Base-by-base conservation (phyloP, 2,797 vertebrate species). In the Manis javanica region DNA sequence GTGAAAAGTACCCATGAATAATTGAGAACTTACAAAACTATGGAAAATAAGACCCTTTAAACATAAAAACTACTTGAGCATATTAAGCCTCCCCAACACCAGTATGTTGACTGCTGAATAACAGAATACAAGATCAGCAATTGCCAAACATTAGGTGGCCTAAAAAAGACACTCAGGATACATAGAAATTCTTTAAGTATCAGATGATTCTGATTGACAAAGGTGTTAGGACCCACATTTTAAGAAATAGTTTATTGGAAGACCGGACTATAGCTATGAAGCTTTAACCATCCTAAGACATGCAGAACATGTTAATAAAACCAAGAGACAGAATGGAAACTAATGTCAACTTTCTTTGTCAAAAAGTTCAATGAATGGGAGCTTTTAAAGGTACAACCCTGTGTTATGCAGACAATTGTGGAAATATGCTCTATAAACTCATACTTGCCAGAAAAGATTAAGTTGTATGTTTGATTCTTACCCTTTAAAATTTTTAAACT, bases 11-110 rank as follows among this genome's bases (percentile, higher is more conserved):
- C 34, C 34, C 88, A 39, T 63, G 39, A 92, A 78, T 86, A 97
- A 95, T 0, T 59, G 61, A 75, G 92, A 97, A 57, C 94, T 69
- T 19, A 61, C 92, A 96, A 92, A 95, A 2, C 15, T 78, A 14
- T 29, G 3, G 53, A 94, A 93, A 97, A 71, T 83, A 37, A 71
- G 15, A 87, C 21, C 53, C 9, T 83, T 93, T 79, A 88, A 71
- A 90, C 75, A 37, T 93, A 53, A 93, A 97, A 97, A 68, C 2
- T 77, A 83, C 7, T 37, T 31, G 26, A 64, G 51, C 3, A 71
- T 51, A 90, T 96, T 74, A 86, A 1, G 0, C 29, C 12, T 14
- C 66, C 42, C 78, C 10, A 23, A 89, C 78, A 83, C 11, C 21
- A 68, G n/a, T 16, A 6, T 85, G 93, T 42, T 94, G 23, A 57